phyloP scores from a whole-genome alignment of 1,140 invertebrate genomes.

The Drosophila triauraria region DNA sequence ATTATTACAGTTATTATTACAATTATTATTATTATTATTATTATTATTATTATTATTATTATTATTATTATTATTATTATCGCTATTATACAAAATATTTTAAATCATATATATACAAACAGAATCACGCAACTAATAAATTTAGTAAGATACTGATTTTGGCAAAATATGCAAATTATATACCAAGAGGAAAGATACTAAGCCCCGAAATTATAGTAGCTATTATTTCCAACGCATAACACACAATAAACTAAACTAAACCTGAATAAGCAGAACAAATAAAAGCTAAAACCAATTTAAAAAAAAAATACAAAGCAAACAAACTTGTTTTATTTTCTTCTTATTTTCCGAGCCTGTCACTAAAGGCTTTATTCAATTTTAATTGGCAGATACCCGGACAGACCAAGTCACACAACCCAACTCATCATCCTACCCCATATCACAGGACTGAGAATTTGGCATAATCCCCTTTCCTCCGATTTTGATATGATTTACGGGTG shows the following conservation, averaged over 20 bases:
- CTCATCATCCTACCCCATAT: constrained; percentile 17
- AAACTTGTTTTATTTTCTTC: constrained; percentile 77
- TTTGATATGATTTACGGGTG: constrained; percentile 27
- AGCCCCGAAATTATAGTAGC: constrained; percentile 67
- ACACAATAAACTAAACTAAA: constrained; percentile 55
- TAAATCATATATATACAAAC: constrained; percentile 73
- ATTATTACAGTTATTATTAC: constrained; percentile 63
- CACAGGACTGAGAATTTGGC: constrained; percentile 64
- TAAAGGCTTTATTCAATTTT: constrained; percentile 33
- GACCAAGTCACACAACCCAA: constrained; percentile 36
- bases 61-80: constrained; percentile 57
- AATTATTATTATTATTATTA: constrained; percentile 59
- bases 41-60: constrained; percentile 65
- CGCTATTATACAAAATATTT: constrained; percentile 76
- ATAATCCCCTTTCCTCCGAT: constrained; percentile 23
- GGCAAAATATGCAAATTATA: constrained; percentile 81
- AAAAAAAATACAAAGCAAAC: constrained; percentile 58
- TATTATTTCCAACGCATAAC: constrained; percentile 77
- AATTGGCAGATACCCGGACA: constrained; percentile 66
- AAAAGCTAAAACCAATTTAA: constrained; percentile 70
- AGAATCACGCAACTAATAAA: constrained; percentile 51
- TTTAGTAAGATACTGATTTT: constrained; percentile 79
- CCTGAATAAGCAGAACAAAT: constrained; percentile 65
- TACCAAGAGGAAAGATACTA: constrained; percentile 58
- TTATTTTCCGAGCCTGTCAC: constrained; percentile 45